Percentiles rank a stretch among this genome's conserved stretches.
Conservation (phyloP, 2,888 invertebrate species). For the Pemphredon lugubris region DNA sequence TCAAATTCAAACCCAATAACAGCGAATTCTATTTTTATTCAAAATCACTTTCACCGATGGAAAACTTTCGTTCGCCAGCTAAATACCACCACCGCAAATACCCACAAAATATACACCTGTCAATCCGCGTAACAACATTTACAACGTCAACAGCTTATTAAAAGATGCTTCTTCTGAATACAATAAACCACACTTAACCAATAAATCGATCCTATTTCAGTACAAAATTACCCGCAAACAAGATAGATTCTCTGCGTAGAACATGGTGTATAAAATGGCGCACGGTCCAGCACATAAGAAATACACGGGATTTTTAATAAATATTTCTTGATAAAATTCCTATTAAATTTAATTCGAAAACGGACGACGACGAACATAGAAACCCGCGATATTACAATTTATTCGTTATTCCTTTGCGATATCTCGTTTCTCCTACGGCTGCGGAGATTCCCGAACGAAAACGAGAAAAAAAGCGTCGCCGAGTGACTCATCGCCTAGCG, state of each 20-base stretch:
- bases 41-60: not conserved
- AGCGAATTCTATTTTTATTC: too few species aligned
- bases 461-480: conserved; percentile 27
- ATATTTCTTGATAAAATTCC: not conserved
- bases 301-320: not conserved
- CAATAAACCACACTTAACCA: too few species aligned
- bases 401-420: conserved; percentile 6
- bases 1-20: too few species aligned
- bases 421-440: conserved; percentile 31
- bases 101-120: too few species aligned
- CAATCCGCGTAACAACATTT: too few species aligned
- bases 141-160: too few species aligned
- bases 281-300: not conserved
- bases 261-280: not conserved
- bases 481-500: conserved; percentile 46
- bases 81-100: too few species aligned
- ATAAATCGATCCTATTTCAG: too few species aligned
- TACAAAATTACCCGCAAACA: too few species aligned
- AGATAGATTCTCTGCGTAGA: too few species aligned
- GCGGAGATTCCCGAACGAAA: conserved; percentile 46
- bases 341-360: not conserved
- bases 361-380: not conserved
- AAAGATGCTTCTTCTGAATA: too few species aligned
- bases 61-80: too few species aligned
- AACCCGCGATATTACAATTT: conserved; percentile 1